These are phyloP conservation scores for Stomatorhinus ivindoensis DNA, from an alignment of 2,113 vertebrate genomes.

Conservation along the genomic window DNA sequence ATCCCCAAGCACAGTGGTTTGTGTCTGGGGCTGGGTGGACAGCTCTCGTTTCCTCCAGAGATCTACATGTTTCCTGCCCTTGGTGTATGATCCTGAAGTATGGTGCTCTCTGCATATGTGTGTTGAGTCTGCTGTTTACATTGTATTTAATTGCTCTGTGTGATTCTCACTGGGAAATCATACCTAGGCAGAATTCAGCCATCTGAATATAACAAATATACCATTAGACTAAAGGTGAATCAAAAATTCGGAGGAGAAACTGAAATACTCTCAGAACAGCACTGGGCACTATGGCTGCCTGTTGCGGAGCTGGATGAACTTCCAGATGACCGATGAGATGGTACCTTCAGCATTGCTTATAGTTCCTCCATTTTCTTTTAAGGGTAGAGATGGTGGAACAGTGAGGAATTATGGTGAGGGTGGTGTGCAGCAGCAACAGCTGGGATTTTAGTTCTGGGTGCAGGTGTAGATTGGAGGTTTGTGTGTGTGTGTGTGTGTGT, in stretches of 20 bases:
- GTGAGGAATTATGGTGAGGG: background rate
- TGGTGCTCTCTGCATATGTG: background rate
- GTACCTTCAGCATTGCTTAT: background rate
- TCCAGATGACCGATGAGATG: background rate
- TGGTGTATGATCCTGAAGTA: background rate
- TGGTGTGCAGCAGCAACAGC: background rate
- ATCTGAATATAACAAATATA: background rate
- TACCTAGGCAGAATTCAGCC: background rate
- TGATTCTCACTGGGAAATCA: background rate
- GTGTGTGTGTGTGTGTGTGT: conserved; percentile 29
- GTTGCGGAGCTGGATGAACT: background rate
- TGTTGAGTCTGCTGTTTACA: background rate
- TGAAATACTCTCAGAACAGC: background rate
- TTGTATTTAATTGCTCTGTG: background rate
- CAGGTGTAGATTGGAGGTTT: conserved; percentile 38
- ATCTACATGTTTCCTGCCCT: background rate
- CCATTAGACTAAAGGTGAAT: background rate
- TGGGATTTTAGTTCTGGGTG: background rate
- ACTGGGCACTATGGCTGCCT: background rate
- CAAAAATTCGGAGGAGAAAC: background rate
- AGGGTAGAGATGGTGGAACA: background rate
- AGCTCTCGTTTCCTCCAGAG: background rate
- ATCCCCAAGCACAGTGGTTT: background rate
- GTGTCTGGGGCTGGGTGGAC: background rate
- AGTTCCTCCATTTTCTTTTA: background rate